A percentile compares a stretch with the other conserved stretches of the same genome.
Evolutionary conservation across 2,797 vertebrate genomes (phyloP).

Genomic region (Anniella stebbinsi): DNA sequence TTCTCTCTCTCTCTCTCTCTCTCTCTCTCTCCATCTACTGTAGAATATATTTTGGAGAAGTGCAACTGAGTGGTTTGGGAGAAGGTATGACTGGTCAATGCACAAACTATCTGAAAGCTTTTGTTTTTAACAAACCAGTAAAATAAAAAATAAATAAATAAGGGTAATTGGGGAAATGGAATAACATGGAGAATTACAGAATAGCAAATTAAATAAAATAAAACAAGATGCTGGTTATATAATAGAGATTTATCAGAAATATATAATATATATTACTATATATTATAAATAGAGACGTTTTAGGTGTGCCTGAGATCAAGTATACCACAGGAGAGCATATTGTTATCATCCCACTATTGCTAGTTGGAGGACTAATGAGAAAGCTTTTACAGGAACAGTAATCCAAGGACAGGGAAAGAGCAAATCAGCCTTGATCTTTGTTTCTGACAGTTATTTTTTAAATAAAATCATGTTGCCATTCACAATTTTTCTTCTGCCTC

Average conservation of each 20-base stretch:
- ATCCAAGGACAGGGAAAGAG: not conserved
- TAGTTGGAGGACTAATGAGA: not conserved
- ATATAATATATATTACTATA: too few relatives aligned
- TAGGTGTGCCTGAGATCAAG: not conserved
- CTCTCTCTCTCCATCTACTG: constrained; percentile 43
- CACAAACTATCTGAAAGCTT: constrained; percentile 21
- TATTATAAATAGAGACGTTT: too few relatives aligned
- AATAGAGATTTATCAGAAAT: not conserved
- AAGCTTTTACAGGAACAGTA: not conserved
- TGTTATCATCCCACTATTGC: not conserved
- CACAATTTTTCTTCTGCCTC: constrained; percentile 54
- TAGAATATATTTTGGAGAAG: constrained; percentile 99
- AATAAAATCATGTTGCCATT: constrained; percentile 6
- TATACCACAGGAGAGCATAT: not conserved
- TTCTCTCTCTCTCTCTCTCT: constrained; percentile 34
- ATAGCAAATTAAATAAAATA: not conserved
- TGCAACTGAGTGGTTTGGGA: constrained; percentile 94
- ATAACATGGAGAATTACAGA: not conserved
- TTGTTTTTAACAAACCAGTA: constrained; percentile 7
- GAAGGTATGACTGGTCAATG: constrained; percentile 85
- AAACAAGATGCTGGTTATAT: not conserved
- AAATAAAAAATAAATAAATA: not conserved
- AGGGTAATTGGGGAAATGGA: not conserved
- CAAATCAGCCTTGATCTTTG: not conserved
- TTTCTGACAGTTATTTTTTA: not conserved